Percentiles rank a stretch among this genome's conserved stretches.
These are phyloP conservation scores for Amphimallon solstitiale DNA, from an alignment of 2,888 invertebrate genomes.

Conservation along the genomic window DNA sequence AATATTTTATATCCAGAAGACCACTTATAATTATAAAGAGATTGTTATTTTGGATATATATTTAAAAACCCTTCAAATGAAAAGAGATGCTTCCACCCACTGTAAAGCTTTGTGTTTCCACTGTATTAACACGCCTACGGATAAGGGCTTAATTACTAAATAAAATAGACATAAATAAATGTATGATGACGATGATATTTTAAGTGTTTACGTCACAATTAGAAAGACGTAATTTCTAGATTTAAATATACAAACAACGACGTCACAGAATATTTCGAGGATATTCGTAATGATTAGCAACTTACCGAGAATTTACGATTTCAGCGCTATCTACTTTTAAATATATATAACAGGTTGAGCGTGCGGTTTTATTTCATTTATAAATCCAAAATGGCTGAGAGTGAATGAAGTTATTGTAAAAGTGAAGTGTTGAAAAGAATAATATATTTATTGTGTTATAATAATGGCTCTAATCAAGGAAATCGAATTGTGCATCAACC, in stretches of 20 bases:
- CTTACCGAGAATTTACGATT: background rate
- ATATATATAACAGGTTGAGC: too few species aligned
- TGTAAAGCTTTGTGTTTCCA: too few species aligned
- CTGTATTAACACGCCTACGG: too few species aligned
- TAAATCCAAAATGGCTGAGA: constrained; percentile 28
- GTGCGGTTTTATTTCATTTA: background rate
- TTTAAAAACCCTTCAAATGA: too few species aligned
- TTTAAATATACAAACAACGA: background rate
- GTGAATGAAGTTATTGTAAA: constrained; percentile 29
- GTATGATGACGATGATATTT: too few species aligned
- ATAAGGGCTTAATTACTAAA: too few species aligned
- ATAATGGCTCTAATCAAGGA: constrained; percentile 32
- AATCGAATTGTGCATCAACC: constrained; percentile 14
- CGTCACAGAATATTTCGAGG: background rate
- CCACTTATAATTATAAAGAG: too few species aligned
- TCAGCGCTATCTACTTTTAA: constrained; percentile 1
- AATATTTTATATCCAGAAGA: too few species aligned
- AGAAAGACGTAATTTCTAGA: background rate
- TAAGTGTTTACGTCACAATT: too few species aligned
- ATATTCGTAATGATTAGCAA: background rate
- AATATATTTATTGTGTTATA: constrained; percentile 3
- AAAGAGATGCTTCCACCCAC: too few species aligned
- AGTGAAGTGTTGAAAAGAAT: constrained; percentile 14
- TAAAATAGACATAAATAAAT: too few species aligned
- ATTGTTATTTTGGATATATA: too few species aligned